phyloP scores from a whole-genome alignment of 2,888 invertebrate species.

The Tipula lateralis region DNA sequence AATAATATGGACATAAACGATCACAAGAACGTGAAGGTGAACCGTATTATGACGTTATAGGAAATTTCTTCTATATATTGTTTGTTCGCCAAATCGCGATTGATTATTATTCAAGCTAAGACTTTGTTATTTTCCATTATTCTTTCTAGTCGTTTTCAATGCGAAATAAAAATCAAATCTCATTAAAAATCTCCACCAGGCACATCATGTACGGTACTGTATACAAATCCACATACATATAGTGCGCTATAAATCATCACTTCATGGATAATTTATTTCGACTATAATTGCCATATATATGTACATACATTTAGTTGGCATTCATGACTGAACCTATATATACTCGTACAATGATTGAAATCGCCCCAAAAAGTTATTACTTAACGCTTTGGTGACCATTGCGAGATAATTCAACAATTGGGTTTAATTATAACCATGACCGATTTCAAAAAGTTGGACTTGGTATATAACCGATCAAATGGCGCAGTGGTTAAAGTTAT shows the following conservation, averaged over 20 bases:
- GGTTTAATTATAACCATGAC: not conserved
- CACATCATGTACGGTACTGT: not conserved
- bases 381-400: not conserved
- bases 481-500: no score
- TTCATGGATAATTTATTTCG: not conserved
- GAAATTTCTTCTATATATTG: not conserved
- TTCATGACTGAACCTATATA: not conserved
- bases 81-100: not conserved
- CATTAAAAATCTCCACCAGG: not conserved
- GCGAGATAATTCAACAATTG: not conserved
- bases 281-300: not conserved
- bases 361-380: not conserved
- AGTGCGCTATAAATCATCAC: not conserved
- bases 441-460: not conserved
- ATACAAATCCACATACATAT: not conserved
- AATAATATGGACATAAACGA: no score
- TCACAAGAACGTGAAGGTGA: not conserved
- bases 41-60: not conserved
- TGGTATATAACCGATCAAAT: not conserved
- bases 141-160: not conserved
- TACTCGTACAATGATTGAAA: not conserved
- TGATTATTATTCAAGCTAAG: not conserved
- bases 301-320: not conserved
- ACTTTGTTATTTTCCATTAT: not conserved
- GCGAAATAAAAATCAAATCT: not conserved